Evolutionary conservation across 2,113 vertebrate species (phyloP), one percentile per base, ranked within the genome.

Genomic region (Bostrychus sinensis): DNA sequence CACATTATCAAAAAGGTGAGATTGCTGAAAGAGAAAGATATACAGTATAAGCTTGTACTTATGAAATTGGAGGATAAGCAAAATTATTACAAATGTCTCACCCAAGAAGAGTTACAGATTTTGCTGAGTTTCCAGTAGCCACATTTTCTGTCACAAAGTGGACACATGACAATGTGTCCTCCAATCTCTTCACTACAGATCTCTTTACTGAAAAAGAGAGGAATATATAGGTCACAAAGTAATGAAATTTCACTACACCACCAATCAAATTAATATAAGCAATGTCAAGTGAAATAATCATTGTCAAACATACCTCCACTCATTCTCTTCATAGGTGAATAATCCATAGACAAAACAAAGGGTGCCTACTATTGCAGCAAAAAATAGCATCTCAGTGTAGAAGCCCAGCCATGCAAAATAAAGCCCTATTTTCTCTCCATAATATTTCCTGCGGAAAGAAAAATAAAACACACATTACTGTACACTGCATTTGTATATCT

Each of bases 361-460:
- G 28, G 94, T 88, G 1, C 97, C 97, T 38, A 98, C 92, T 0
- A 97, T 22, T 16, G 96, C 97, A 41, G 97, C 97, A 77, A 94
- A 91, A 64, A 95, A 88, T 38, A 99, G 86, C 97, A 99, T 99
- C 86, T 98, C 95, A 0, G 97, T 99, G 89, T 99, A 99, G 89
- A 94, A 99, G 50, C 97, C 97, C 5, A 99, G 89, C 94, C 97
- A 99, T 14, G 96, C 97, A 88, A 98, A 99, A 86, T 99, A 99
- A 84, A 98, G 95, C 4, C 95, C 96, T 54, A 98, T 97, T 91
- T 96, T 98, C 89, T 99, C 97, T 32, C 97, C 97, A 13, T 95
- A 99, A 67, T 99, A 99, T 60, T 96, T 94, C 86, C 97, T 99
- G 85, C 77, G 75, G 19, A 67, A 50, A 41, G 14, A 73, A 56